Conservation (phyloP, 2,113 vertebrate genomes). For the Poeciliopsis prolifica region DNA sequence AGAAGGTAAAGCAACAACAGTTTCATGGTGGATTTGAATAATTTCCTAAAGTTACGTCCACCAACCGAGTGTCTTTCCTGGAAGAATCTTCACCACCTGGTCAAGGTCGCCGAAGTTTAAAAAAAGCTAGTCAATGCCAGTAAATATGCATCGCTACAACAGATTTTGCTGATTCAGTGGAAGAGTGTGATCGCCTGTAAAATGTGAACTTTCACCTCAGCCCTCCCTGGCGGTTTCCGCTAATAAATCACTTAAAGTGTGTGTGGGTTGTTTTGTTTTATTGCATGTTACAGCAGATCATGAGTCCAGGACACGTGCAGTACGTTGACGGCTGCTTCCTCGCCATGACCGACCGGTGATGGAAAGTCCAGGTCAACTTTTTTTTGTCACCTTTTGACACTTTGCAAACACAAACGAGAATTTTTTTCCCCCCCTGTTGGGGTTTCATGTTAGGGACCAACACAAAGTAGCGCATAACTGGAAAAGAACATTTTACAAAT, state of each 20-base stretch:
- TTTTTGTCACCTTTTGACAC: neutral
- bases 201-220: conserved; percentile 26
- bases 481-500: neutral
- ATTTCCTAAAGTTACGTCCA: neutral
- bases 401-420: neutral
- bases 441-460: neutral
- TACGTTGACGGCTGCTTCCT: conserved; percentile 46
- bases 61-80: neutral
- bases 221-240: neutral
- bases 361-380: conserved; percentile 58
- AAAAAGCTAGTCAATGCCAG: neutral
- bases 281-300: conserved; percentile 11
- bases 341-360: conserved; percentile 31
- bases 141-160: neutral
- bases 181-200: too few relatives aligned
- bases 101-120: neutral
- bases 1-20: neutral
- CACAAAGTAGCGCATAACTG: neutral
- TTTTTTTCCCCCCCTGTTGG: neutral
- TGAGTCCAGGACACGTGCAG: conserved; percentile 8
- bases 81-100: conserved; percentile 11
- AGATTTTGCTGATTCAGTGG: neutral
- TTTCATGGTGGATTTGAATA: conserved; percentile 14
- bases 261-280: neutral
- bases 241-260: conserved; percentile 34